Evolutionary conservation across 2,888 invertebrate species (phyloP).

Genomic region (Meteorus colon): DNA sequence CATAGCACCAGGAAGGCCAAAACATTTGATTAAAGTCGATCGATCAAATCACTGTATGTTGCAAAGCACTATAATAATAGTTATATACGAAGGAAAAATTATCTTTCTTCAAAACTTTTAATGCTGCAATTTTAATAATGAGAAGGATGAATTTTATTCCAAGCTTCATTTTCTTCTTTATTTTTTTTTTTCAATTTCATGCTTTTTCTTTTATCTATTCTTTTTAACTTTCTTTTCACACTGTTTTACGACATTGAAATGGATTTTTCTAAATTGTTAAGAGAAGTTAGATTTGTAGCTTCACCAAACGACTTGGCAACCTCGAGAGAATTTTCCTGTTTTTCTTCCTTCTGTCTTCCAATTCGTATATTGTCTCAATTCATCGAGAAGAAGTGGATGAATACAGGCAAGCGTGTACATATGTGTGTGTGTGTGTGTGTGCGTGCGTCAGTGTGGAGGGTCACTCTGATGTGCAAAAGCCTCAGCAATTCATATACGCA

Average conservation of each 20-base stretch:
- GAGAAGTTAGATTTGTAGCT: neutral
- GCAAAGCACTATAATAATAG: neutral
- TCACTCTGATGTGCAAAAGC: constrained; percentile 11
- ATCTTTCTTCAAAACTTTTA: neutral
- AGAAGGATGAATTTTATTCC: neutral
- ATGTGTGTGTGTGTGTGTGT: neutral
- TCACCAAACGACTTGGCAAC: constrained; percentile 21
- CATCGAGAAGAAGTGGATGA: constrained; percentile 14
- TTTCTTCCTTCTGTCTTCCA: constrained; percentile 2
- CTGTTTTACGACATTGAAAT: constrained; percentile 24
- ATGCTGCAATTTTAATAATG: neutral
- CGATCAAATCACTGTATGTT: neutral
- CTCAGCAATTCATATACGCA: constrained; percentile 31
- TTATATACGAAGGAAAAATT: neutral
- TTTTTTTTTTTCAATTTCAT: neutral
- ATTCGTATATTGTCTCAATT: constrained; percentile 22
- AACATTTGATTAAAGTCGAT: neutral
- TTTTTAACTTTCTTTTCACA: neutral
- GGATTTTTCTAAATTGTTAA: constrained; percentile 32
- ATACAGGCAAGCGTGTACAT: too few species aligned
- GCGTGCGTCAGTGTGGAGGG: neutral
- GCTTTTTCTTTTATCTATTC: neutral
- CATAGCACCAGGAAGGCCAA: neutral
- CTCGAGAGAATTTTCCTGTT: constrained; percentile 21
- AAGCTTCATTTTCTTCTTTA: neutral